Evolutionary conservation across 1,140 invertebrate species (phyloP), one percentile per base, ranked within the genome.

Genomic region (Drosophila cardini): DNA sequence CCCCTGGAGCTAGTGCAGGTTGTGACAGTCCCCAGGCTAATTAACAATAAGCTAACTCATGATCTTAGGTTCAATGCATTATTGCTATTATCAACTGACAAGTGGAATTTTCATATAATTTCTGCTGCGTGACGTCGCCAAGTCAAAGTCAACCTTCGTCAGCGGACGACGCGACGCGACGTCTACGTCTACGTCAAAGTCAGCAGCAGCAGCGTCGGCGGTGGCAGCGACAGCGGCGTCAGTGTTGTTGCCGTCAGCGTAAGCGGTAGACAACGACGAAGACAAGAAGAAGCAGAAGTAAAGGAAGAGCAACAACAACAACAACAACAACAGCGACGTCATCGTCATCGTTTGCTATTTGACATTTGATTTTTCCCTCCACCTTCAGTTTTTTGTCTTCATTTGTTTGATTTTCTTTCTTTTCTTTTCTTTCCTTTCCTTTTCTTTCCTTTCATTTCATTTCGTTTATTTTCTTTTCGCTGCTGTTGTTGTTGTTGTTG

Each of bases 31-130:
- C 65, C 34, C 45, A 42, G 63, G 83, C 78, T 85, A 78, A 87
- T 78, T 78, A 72, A 72, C 78, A 62, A 82, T 76, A 76, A 76
- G 75, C 72, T 76, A 68, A 75, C 70, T 85, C 81, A 85, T 62
- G 81, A 48, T 65, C 80, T 67, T 71, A 72, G 83, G 82, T 85
- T 85, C 82, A 85, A 87, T 85, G 82, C 78, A 85, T 85, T 81
- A 78, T 78, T 82, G 52, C 40, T 30, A 5, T 26, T 26, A 52
- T 61, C 40, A 60, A 52, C 62, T 86, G 81, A 86, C 83, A 85
- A 85, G 83, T 82, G 82, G 71, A 73, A 85, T 81, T 81, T 87
- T 82, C 78, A 40, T 75, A 68, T 63, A 61, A 69, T 48, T 73
- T 62, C 21, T 60, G 34, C 71, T 40, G 40, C 26, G 50, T 64